A percentile compares a stretch with the other conserved stretches of the same genome.
Conservation (phyloP, 2,797 vertebrate species). For the Tangara arthus region DNA sequence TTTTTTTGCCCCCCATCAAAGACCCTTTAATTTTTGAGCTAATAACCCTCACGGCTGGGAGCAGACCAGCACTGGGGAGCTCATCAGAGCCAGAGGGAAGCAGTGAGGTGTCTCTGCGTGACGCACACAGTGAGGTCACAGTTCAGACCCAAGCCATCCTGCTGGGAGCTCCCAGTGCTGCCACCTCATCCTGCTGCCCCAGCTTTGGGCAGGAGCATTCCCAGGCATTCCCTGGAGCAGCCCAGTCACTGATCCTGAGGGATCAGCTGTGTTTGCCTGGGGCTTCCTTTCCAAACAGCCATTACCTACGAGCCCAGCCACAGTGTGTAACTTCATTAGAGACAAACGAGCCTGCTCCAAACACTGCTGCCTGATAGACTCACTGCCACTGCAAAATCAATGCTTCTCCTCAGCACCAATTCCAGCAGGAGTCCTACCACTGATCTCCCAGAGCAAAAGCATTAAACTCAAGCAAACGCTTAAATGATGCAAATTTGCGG, state of each 20-base stretch:
- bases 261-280: rapidly evolving
- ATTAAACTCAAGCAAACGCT: background rate
- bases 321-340: background rate
- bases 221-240: background rate
- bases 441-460: background rate
- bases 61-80: background rate
- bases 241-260: background rate
- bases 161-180: background rate
- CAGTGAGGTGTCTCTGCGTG: rapidly evolving
- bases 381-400: background rate
- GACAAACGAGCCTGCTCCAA: background rate
- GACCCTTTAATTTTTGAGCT: background rate
- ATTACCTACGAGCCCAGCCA: background rate
- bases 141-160: background rate
- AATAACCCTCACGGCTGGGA: background rate
- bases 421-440: background rate
- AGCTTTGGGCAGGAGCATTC: background rate
- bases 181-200: background rate
- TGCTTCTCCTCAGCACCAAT: background rate
- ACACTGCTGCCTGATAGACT: background rate
- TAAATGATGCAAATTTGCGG: background rate
- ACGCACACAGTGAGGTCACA: rapidly evolving
- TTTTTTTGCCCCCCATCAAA: background rate
- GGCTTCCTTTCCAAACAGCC: background rate
- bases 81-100: background rate